Evolutionary conservation across 2,113 vertebrate species (phyloP).

Genomic region (Cyanoramphus novaezelandiae): DNA sequence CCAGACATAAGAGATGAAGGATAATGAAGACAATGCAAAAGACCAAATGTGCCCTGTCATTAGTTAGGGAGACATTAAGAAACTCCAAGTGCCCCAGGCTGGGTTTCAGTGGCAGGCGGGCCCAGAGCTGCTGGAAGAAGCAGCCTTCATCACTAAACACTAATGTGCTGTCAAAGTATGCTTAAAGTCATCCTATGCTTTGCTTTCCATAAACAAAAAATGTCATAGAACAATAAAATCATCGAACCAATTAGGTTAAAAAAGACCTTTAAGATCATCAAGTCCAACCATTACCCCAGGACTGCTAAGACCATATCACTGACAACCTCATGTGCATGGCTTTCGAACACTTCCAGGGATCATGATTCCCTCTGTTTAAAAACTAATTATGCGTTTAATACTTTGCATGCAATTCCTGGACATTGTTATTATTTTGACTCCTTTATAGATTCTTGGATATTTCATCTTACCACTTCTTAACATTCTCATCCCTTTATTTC

Average conservation of each 20-base stretch:
- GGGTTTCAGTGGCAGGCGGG: not conserved
- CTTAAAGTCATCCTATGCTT: not conserved
- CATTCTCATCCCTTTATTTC: not conserved
- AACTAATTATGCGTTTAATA: not conserved
- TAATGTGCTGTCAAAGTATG: not conserved
- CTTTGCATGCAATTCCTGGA: not conserved
- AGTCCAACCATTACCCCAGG: no score
- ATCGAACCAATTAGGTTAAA: no score
- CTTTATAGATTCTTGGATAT: not conserved
- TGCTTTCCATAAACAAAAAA: not conserved
- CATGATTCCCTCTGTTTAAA: not conserved
- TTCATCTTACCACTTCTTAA: not conserved
- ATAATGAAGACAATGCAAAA: not conserved
- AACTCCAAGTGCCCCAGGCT: not conserved
- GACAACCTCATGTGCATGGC: no score
- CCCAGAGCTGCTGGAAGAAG: not conserved
- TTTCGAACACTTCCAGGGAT: no score
- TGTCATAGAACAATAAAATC: not conserved
- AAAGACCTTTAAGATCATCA: no score
- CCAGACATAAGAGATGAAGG: not conserved
- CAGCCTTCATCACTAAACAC: not conserved
- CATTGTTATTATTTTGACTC: not conserved
- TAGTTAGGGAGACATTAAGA: not conserved
- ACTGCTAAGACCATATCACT: no score
- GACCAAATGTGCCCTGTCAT: not conserved